Conservation (phyloP, 2,888 invertebrate species). For the Coremacera marginata region DNA sequence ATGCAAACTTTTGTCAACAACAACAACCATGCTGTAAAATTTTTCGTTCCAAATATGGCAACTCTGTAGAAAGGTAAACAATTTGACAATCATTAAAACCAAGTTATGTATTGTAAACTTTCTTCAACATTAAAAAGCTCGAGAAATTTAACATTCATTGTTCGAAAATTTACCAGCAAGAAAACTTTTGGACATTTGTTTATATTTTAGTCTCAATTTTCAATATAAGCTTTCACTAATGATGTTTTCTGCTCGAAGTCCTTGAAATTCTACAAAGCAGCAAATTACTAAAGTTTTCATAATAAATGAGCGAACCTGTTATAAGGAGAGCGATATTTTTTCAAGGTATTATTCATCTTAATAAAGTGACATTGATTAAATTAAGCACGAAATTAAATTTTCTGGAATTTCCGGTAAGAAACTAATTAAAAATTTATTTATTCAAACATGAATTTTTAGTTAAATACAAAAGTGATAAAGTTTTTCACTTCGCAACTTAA, state of each 20-base stretch:
- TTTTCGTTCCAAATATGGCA: constrained; percentile 11
- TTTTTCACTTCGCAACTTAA: too few relatives aligned
- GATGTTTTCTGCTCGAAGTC: not conserved
- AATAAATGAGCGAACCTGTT: not conserved
- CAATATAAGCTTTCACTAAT: not conserved
- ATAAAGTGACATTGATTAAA: too few relatives aligned
- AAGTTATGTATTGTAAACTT: not conserved
- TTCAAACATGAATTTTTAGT: too few relatives aligned
- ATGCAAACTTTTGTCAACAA: not conserved
- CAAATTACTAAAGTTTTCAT: constrained; percentile 7
- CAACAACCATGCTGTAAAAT: not conserved
- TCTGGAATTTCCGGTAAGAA: too few relatives aligned
- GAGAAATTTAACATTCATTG: not conserved
- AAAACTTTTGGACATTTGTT: not conserved
- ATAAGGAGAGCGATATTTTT: not conserved
- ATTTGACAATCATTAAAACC: not conserved
- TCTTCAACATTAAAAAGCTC: not conserved
- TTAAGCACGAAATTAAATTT: too few relatives aligned
- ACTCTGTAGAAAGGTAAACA: not conserved
- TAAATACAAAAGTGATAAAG: too few relatives aligned
- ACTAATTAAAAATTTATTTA: too few relatives aligned
- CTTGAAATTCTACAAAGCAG: not conserved
- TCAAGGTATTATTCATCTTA: not conserved
- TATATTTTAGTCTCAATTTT: not conserved
- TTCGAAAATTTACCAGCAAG: not conserved